Evolutionary conservation across 1,140 invertebrate species (phyloP), one percentile per base, ranked within the genome.

Genomic region (Penaeus vannamei): DNA sequence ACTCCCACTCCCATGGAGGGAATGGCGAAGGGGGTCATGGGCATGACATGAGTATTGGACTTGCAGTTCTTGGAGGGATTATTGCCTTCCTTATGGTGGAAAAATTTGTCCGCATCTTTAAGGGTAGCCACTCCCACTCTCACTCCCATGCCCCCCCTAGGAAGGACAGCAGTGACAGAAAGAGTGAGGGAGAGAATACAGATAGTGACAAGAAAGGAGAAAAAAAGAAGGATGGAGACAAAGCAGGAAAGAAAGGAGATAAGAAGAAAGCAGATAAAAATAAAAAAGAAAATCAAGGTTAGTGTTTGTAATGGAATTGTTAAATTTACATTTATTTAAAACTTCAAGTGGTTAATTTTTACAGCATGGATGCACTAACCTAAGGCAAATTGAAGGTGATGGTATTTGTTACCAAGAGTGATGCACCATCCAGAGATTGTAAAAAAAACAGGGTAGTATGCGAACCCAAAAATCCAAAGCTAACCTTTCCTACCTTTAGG

Each of bases 1-100:
- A 94, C 86, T 92, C 92, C 4, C 94, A 96, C 92, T 93, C 92
- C 84, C 94, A 96, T 91, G 93, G 92, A 61, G 90, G 86, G 19
- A 81, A 62, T 79, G 92, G 93, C 20, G 94, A 93, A 77, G 94
- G 94, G 91, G 93, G 93, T 89, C 96, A 95, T 92, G 92, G 92
- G 53, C 96, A 97, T 92, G 96, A 98, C 92, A 96, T 97, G 93
- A 95, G 95, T 42, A 97, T 98, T 42, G 98, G 98, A n/a, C 93
- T 98, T 17, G 97, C 97, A 93, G 97, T 99, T 2, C 93, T 99
- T 2, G 95, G 95, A 77, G 98, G 98, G n/a, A 98, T 99, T 85
- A 95, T 98, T 61, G 95, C 95, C 60, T 99, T 99, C 92, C 93
- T 99, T 36, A 94, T 97, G 36, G 96, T 99, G 1, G 98, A 99